These are phyloP conservation scores for Tachysurus fulvidraco DNA, from an alignment of 2,113 vertebrate species.

Conservation along the genomic window DNA sequence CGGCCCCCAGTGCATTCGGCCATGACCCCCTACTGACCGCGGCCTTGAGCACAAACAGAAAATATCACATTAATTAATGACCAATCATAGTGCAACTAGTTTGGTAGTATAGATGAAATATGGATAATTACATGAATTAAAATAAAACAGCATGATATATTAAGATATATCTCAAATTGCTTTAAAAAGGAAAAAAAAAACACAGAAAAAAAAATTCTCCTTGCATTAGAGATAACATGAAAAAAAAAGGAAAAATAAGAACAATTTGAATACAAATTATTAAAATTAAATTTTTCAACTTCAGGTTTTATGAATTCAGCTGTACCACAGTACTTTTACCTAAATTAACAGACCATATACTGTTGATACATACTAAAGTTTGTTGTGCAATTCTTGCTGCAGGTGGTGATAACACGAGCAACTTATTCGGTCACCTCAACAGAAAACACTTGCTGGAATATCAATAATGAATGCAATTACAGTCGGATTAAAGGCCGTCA, in stretches of 20 bases:
- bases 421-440: too few relatives aligned
- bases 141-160: background rate
- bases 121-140: background rate
- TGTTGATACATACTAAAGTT: too few relatives aligned
- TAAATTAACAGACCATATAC: too few relatives aligned
- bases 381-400: too few relatives aligned
- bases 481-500: too few relatives aligned
- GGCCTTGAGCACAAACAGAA: conserved; percentile 73
- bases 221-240: too few relatives aligned
- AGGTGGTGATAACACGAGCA: too few relatives aligned
- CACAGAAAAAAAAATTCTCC: too few relatives aligned
- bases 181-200: background rate
- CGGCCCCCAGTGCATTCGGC: conserved; percentile 86
- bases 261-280: background rate
- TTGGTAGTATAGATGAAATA: background rate
- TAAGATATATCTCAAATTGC: background rate
- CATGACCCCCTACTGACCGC: conserved; percentile 82
- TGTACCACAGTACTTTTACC: background rate
- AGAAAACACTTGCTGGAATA: too few relatives aligned
- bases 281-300: background rate
- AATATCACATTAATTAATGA: background rate
- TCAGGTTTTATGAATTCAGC: background rate
- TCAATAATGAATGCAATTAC: too few relatives aligned
- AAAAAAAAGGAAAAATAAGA: background rate
- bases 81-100: background rate